phyloP scores from a whole-genome alignment of 2,888 invertebrate species.

The Ditylenchus weischeri region DNA sequence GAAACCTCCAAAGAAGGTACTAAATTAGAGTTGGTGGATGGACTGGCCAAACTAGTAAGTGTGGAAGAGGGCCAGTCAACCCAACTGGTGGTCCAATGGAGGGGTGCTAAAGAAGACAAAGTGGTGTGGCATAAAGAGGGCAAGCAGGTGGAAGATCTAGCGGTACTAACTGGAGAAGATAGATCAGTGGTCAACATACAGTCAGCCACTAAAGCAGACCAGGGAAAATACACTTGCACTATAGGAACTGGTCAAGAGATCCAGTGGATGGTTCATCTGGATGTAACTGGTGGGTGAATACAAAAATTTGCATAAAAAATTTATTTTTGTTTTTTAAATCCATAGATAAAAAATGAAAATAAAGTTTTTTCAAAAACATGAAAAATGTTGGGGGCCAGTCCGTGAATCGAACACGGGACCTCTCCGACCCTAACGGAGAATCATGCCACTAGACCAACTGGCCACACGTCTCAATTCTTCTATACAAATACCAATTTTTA shows the following conservation, averaged over 20 bases:
- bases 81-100: slow-evolving; percentile 6
- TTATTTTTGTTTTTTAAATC: too few species aligned
- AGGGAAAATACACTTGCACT: neutral
- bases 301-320: too few species aligned
- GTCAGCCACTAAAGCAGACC: neutral
- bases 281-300: neutral
- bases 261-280: neutral
- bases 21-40: neutral
- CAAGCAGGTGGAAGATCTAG: neutral
- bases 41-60: neutral
- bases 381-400: too few species aligned
- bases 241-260: neutral
- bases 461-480: too few species aligned
- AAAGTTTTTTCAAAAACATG: too few species aligned
- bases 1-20: slow-evolving; percentile 16
- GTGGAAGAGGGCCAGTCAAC: slow-evolving; percentile 1
- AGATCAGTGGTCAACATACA: neutral
- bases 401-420: too few species aligned
- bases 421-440: too few species aligned
- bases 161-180: neutral
- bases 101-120: neutral
- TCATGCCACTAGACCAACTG: too few species aligned
- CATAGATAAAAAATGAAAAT: too few species aligned
- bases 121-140: slow-evolving; percentile 5
- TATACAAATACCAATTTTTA: too few species aligned